phyloP scores from a whole-genome alignment of 2,888 invertebrate species.

The Hypercompe scribonia region DNA sequence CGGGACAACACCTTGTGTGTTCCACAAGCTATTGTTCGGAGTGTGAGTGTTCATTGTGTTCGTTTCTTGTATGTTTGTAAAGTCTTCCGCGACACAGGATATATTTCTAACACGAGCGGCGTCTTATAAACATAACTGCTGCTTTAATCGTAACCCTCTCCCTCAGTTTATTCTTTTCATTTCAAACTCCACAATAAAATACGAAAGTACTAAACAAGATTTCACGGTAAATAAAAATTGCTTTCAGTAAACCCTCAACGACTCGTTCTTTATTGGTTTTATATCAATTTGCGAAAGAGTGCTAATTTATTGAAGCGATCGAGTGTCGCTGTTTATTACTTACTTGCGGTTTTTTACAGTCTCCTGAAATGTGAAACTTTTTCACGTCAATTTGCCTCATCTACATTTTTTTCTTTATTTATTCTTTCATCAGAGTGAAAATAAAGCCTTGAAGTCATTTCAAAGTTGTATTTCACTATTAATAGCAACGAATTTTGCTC shows the following conservation, averaged over 20 bases:
- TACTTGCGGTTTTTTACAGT: not conserved
- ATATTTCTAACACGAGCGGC: too few relatives aligned
- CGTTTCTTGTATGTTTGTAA: too few relatives aligned
- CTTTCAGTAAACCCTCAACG: conserved; percentile 15
- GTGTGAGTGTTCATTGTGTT: too few relatives aligned
- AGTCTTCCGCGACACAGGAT: too few relatives aligned
- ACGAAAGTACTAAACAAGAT: not conserved
- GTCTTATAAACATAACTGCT: too few relatives aligned
- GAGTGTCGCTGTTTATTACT: conserved; percentile 8
- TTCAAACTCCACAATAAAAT: not conserved
- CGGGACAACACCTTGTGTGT: too few relatives aligned
- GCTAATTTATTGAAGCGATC: conserved; percentile 23
- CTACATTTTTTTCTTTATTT: not conserved
- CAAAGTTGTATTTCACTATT: not conserved
- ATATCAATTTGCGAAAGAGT: conserved; percentile 21
- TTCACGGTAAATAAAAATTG: not conserved
- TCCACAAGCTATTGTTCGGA: too few relatives aligned
- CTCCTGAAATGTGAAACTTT: not conserved
- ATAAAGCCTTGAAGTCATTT: not conserved
- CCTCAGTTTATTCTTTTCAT: not conserved
- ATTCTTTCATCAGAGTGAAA: not conserved
- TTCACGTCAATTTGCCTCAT: not conserved
- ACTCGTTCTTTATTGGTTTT: conserved; percentile 26
- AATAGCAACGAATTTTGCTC: not conserved
- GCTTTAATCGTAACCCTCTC: not conserved